Conservation (phyloP, 2,888 invertebrate genomes). For the Drosophila nr. medialis region DNA sequence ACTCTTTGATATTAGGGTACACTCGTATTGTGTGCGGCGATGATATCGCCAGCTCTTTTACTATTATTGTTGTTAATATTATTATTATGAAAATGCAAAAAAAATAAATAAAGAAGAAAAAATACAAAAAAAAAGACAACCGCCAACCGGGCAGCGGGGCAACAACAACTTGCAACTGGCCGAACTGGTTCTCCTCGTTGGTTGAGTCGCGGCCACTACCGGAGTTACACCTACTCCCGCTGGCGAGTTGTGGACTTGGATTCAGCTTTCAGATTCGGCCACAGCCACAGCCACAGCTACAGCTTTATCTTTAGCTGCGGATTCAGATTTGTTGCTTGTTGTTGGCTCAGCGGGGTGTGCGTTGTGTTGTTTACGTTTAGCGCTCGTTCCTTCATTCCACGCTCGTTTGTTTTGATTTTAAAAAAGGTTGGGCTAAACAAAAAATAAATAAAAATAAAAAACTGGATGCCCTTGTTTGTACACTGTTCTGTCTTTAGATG, state of each 20-base stretch:
- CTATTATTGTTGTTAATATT: slow-evolving; percentile 43
- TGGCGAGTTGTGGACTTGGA: slow-evolving; percentile 50
- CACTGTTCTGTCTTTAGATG: slow-evolving; percentile 64
- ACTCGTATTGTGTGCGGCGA: slow-evolving; percentile 18
- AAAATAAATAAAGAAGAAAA: neutral
- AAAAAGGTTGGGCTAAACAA: slow-evolving; percentile 65
- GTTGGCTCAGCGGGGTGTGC: slow-evolving; percentile 51
- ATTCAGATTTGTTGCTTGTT: slow-evolving; percentile 1
- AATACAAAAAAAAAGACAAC: neutral
- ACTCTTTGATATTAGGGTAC: slow-evolving; percentile 15
- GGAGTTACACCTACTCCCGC: slow-evolving; percentile 74
- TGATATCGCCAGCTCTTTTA: slow-evolving; percentile 50
- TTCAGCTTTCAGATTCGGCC: slow-evolving; percentile 33
- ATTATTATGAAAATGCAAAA: slow-evolving; percentile 40
- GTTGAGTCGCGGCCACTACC: slow-evolving; percentile 46
- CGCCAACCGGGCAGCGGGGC: slow-evolving; percentile 7
- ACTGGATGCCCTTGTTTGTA: slow-evolving; percentile 76
- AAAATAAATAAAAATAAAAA: slow-evolving; percentile 39
- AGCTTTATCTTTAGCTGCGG: slow-evolving; percentile 17
- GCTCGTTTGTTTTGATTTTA: slow-evolving; percentile 77
- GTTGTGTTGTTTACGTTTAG: slow-evolving; percentile 75
- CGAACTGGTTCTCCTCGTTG: slow-evolving; percentile 45
- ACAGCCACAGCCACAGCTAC: slow-evolving; percentile 20
- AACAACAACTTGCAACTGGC: slow-evolving; percentile 41
- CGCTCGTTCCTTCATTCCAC: slow-evolving; percentile 71